phyloP scores from a whole-genome alignment of 2,888 invertebrate genomes.

The Cataglyphis cursor region DNA sequence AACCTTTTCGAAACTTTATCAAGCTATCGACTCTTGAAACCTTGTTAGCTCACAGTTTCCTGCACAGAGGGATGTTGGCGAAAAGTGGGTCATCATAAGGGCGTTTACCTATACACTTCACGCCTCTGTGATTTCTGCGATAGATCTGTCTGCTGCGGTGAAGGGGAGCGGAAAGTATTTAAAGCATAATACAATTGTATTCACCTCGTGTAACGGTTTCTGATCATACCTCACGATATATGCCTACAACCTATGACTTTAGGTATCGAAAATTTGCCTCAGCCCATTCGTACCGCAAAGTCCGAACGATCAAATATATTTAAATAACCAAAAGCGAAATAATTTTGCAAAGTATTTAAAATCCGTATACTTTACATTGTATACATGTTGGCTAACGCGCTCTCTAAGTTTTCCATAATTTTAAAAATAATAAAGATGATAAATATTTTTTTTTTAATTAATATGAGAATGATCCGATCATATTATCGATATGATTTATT shows the following conservation, averaged over 20 bases:
- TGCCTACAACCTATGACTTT: background rate
- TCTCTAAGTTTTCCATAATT: background rate
- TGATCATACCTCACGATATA: background rate
- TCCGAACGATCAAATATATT: background rate
- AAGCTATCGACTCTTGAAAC: conserved; percentile 26
- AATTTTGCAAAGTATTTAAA: background rate
- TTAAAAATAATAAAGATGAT: background rate
- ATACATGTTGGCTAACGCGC: too few species aligned
- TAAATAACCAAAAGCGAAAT: background rate
- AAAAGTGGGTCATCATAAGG: conserved; percentile 55
- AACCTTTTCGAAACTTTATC: background rate
- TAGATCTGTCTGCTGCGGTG: conserved; percentile 5
- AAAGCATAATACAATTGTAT: conserved; percentile 19
- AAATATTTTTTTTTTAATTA: background rate
- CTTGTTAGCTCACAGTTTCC: conserved; percentile 28
- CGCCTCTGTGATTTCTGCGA: conserved; percentile 34
- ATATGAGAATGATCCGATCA: background rate
- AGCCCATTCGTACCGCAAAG: background rate
- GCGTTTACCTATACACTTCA: conserved; percentile 56
- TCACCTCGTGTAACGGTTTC: background rate
- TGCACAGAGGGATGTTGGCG: background rate
- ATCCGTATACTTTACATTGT: background rate
- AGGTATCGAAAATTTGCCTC: background rate
- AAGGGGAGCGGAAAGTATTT: background rate
- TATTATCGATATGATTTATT: background rate